Evolutionary conservation across 2,888 invertebrate species (phyloP), one percentile per base, ranked within the genome.

Genomic region (Glyphotaelius pellucidus): DNA sequence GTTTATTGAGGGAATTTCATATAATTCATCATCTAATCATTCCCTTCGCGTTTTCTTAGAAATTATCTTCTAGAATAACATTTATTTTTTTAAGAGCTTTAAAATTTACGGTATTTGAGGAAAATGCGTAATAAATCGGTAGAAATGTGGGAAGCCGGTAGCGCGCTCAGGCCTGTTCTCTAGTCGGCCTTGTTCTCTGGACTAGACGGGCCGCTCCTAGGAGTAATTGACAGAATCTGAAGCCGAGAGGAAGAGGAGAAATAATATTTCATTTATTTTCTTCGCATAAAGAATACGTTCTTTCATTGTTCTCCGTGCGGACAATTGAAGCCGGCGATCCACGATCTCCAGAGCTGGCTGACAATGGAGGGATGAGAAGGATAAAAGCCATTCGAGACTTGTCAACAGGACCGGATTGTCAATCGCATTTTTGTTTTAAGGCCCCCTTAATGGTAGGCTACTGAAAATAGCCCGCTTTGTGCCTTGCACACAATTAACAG

Each of bases 221-320:
- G 90, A 80, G 52, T 92, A 90, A 92, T 92, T 92, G 89, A 89
- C 92, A 89, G 84, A 87, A 89, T 83, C 83, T 25, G 90, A 67
- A 67, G 67, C 67, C 67, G 67, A 67, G 67, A 25, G 67, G 25
- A 67, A 38, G 91, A 90, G 80, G 38, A 80, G 80, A 88, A 92
- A 92, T 91, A 92, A 91, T 90, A 92, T 92, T 92, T 92, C 90
- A 92, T 91, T 90, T 90, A 91, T 89, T 90, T 92, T 85, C 90
- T 90, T 19, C 32, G 14, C 85, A 90, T 86, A 92, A 92, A 90
- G 92, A 90, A 90, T 86, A 52, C 85, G 80, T 87, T 91, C 85
- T 87, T 35, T 25, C 87, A 85, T 91, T 92, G 91, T 92, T 67
- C 83, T 88, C 89, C 31, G 31, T 11, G 90, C 47, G 80, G 89